Base-by-base conservation (phyloP, 2,797 vertebrate genomes). In the Peromyscus eremicus region DNA sequence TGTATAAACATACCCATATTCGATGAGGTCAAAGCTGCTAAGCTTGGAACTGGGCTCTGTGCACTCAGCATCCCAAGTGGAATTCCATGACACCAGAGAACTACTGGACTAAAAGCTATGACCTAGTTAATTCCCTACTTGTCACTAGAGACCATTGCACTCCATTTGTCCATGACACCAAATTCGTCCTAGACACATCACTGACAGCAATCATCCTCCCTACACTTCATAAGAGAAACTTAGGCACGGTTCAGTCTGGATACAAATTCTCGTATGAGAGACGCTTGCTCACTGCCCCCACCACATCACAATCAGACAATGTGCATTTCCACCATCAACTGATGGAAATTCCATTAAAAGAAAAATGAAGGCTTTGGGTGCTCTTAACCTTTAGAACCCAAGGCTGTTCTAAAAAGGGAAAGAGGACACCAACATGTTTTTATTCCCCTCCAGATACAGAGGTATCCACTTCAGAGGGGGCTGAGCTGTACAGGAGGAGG, bases 121-220 rank as follows among this genome's bases (percentile, higher is more conserved):
- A 94, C 88, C 93, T 83, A 70, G 89, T 86, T 97, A 94, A 97
- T 93, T 70, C 83, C 55, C 60, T 32, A 79, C 95, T 86, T 97
- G 86, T 94, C 96, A 94, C 77, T 43, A 89, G 92, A 88, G 89
- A 95, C 27, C 40, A 64, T 94, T 70, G 90, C 96, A 97, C 88
- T 84, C 89, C 73, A 96, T 97, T 93, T 49, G 92, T 97, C 91
- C 81, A 85, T 55, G 68, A 94, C 97, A 97, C 96, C 89, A 96
- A 84, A 98, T 96, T 94, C 77, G 75, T 96, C 82, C 82, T 62
- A 87, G 81, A 95, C 81, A 97, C 68, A 66, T 40, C 89, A 49
- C 77, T 60, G 85, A 91, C 73, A 89, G 73, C 93, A 91, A 94
- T 64, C 71, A 43, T 89, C 62, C 46, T 94, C 57, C 77, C 40